Percentiles rank a stretch among this genome's conserved stretches.
Conservation (phyloP, 1,140 invertebrate species). For the Cepaea nemoralis region DNA sequence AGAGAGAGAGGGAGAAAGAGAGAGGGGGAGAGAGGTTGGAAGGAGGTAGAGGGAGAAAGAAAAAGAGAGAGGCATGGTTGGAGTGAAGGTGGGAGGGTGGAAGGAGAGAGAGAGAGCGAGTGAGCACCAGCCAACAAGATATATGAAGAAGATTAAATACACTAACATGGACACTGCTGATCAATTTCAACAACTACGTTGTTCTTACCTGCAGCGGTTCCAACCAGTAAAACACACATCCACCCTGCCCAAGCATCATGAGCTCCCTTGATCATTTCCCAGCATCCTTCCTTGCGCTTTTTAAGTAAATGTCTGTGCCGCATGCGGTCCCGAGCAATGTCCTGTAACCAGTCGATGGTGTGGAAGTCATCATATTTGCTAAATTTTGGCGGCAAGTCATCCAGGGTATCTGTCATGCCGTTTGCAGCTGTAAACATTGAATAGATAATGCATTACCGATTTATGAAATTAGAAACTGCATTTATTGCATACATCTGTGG, state of each 20-base stretch:
- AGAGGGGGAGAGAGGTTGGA: too few relatives aligned
- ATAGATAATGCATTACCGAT: not conserved
- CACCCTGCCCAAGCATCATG: slow-evolving; percentile 98
- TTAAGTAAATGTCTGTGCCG: slow-evolving; percentile 93
- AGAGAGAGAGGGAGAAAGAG: too few relatives aligned
- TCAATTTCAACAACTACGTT: too few relatives aligned
- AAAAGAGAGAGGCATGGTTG: too few relatives aligned
- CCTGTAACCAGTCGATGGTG: slow-evolving; percentile 99
- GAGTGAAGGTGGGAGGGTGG: too few relatives aligned
- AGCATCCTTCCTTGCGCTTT: slow-evolving; percentile 73
- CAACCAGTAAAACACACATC: slow-evolving; percentile 97
- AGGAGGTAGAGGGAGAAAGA: too few relatives aligned
- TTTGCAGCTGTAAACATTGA: slow-evolving; percentile 59
- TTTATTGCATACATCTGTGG: too few relatives aligned
- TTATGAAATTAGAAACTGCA: too few relatives aligned
- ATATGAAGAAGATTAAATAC: too few relatives aligned
- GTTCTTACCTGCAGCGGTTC: slow-evolving; percentile 79
- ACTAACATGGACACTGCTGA: too few relatives aligned
- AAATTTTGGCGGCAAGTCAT: slow-evolving; percentile 89
- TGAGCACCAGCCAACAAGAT: too few relatives aligned
- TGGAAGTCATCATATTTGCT: slow-evolving; percentile 99
- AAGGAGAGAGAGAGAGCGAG: too few relatives aligned
- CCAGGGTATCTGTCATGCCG: slow-evolving; percentile 72
- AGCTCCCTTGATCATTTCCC: slow-evolving; percentile 67
- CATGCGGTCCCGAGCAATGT: slow-evolving; percentile 97